Conservation (phyloP, 2,113 vertebrate species). For the Apus apus region DNA sequence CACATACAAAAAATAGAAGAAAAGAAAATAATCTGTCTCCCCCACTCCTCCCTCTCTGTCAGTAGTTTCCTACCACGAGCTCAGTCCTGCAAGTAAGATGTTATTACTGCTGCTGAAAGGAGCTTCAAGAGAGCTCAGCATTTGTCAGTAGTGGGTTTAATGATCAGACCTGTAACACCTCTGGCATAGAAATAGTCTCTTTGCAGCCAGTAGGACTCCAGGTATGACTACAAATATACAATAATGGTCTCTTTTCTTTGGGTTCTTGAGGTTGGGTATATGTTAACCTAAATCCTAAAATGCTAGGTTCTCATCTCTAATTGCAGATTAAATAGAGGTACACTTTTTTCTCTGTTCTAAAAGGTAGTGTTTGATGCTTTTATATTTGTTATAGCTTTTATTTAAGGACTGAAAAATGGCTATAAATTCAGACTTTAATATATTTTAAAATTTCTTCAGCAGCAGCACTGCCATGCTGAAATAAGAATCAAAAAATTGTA, state of each 20-base stretch:
- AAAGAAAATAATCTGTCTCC: neutral
- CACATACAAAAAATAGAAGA: neutral
- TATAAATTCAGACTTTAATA: neutral
- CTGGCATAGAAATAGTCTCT: neutral
- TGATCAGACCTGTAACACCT: neutral
- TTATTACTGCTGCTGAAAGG: neutral
- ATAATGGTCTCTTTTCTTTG: neutral
- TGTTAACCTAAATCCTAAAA: neutral
- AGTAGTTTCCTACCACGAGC: neutral
- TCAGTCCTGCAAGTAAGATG: neutral
- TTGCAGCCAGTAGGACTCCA: neutral
- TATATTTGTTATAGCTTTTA: neutral
- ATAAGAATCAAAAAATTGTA: neutral
- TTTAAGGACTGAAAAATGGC: neutral
- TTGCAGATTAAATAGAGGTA: neutral
- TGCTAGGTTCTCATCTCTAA: neutral
- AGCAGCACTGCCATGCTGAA: neutral
- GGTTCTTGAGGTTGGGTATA: neutral
- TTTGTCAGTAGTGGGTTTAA: neutral
- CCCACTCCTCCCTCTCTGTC: neutral
- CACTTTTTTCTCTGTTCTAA: neutral
- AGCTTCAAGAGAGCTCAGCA: neutral
- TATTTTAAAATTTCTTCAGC: neutral
- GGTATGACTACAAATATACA: neutral
- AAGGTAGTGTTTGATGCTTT: neutral